Percentiles rank a stretch among this genome's conserved stretches.
Conservation (phyloP, 2,888 invertebrate species). For the Synergus gifuensis region DNA sequence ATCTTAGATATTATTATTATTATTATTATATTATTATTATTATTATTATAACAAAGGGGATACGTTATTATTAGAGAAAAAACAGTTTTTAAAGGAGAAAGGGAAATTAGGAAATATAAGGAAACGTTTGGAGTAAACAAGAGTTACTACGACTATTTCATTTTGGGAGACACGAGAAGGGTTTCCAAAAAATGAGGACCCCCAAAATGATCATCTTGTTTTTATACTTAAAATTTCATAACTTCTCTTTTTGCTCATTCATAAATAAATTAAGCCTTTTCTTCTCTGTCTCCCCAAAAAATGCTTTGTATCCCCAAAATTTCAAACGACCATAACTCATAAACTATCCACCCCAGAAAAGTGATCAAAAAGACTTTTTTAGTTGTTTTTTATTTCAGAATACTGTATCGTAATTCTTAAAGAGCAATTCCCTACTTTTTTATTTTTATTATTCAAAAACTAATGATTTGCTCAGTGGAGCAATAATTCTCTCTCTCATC, state of each 20-base stretch:
- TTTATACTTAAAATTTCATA: too few species aligned
- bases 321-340: not conserved
- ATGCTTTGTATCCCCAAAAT: not conserved
- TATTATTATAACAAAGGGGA: not conserved
- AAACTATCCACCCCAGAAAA: not conserved
- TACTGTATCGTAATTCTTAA: not conserved
- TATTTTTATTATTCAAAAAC: not conserved
- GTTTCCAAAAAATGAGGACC: not conserved
- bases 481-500: constrained; percentile 31
- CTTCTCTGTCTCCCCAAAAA: not conserved
- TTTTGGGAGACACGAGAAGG: not conserved
- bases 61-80: not conserved
- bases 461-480: constrained; percentile 15
- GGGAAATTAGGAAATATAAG: not conserved
- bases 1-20: too few species aligned
- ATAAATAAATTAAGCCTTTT: not conserved
- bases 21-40: too few species aligned
- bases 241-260: too few species aligned
- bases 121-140: not conserved
- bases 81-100: not conserved
- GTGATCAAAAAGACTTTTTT: not conserved
- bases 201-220: not conserved
- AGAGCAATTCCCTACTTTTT: not conserved
- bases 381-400: not conserved
- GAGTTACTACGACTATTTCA: not conserved